Evolutionary conservation across 2,888 invertebrate species (phyloP).

Genomic region (Colostygia pectinataria): DNA sequence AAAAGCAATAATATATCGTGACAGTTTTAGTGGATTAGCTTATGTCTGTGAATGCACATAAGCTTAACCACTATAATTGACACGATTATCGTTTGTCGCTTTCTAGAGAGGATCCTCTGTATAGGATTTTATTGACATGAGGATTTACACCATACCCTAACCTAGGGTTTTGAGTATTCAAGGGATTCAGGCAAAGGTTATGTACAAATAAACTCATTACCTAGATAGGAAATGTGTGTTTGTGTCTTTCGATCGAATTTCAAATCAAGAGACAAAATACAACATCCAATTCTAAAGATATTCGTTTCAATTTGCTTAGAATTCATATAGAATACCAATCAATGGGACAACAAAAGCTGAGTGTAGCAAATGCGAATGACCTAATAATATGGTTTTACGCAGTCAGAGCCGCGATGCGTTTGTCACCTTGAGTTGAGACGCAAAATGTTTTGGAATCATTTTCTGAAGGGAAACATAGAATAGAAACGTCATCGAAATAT

Average conservation of each 20-base stretch:
- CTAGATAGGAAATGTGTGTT: not conserved
- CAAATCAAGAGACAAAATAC: not conserved
- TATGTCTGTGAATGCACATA: too few species aligned
- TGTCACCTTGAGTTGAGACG: constrained; percentile 14
- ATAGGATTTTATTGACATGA: too few species aligned
- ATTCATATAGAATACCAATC: not conserved
- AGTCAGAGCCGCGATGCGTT: constrained; percentile 16
- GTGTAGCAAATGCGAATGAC: constrained; percentile 16
- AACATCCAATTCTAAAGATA: not conserved
- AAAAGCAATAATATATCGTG: too few species aligned
- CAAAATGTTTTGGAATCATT: constrained; percentile 10
- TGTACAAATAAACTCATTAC: not conserved
- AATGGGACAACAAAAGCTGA: not conserved
- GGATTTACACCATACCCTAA: too few species aligned
- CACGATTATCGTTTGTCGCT: too few species aligned
- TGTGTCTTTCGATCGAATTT: not conserved
- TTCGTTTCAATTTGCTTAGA: not conserved
- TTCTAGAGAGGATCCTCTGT: too few species aligned
- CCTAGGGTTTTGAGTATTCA: too few species aligned
- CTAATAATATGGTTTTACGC: constrained; percentile 21
- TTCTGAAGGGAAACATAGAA: constrained; percentile 1
- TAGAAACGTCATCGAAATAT: not conserved
- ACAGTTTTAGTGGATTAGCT: too few species aligned
- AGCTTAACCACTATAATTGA: too few species aligned
- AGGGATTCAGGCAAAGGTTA: too few species aligned